These are phyloP conservation scores for Protomyctophum bolini DNA, from an alignment of 2,113 vertebrate species.

Conservation along the genomic window DNA sequence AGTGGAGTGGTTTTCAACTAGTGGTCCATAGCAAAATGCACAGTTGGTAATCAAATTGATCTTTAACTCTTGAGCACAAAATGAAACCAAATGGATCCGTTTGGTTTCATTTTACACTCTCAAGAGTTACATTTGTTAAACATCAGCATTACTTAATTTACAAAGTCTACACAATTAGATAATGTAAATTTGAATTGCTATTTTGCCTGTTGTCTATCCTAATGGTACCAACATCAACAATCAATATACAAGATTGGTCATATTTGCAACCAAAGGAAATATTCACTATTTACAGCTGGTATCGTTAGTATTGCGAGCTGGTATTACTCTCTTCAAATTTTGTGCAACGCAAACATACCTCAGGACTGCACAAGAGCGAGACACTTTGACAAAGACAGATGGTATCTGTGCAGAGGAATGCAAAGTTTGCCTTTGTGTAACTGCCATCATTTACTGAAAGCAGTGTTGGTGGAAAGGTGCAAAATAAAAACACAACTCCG, in stretches of 20 bases:
- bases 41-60: too few species aligned
- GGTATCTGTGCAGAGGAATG: conserved; percentile 18
- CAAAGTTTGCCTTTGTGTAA: background rate
- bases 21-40: too few species aligned
- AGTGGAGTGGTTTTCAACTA: too few species aligned
- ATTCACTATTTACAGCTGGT: background rate
- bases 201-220: too few species aligned
- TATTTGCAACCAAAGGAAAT: background rate
- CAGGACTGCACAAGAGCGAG: conserved; percentile 17
- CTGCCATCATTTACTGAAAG: background rate
- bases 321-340: background rate
- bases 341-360: conserved; percentile 4
- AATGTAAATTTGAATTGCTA: too few species aligned
- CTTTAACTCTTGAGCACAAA: too few species aligned
- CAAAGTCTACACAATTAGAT: too few species aligned
- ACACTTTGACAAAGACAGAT: conserved; percentile 7
- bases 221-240: too few species aligned
- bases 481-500: background rate
- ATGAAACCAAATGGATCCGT: too few species aligned
- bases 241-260: background rate
- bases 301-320: background rate
- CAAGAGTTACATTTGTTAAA: too few species aligned
- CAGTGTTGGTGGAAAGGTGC: background rate
- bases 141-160: too few species aligned
- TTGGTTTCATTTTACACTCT: too few species aligned